A percentile compares a stretch with the other conserved stretches of the same genome.
phyloP scores from a whole-genome alignment of 2,113 vertebrate genomes.

The Phaetusa simplex region DNA sequence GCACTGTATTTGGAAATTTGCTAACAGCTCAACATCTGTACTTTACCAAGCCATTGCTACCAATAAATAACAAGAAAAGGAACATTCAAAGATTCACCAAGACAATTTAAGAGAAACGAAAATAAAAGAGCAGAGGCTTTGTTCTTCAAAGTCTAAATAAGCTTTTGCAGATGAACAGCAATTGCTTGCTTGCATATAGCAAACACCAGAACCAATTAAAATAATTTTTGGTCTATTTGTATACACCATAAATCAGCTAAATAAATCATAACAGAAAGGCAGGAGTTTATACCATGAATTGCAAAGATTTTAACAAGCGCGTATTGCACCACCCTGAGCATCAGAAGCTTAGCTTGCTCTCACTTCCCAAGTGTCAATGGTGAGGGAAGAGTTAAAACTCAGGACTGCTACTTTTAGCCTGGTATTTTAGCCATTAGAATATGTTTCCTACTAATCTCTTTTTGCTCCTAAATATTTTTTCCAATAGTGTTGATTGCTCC shows the following conservation, averaged over 20 bases:
- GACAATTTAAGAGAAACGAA: not conserved
- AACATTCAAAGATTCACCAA: not conserved
- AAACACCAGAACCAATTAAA: not conserved
- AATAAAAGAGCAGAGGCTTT: not conserved
- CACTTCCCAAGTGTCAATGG: not conserved
- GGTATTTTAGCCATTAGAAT: not conserved
- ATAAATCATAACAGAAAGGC: not conserved
- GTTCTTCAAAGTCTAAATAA: not conserved
- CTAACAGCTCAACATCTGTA: not conserved
- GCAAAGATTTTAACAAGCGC: not conserved
- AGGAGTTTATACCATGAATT: not conserved
- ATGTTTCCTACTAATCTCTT: not conserved
- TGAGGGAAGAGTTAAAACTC: not conserved
- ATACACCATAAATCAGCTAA: not conserved
- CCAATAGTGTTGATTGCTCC: constrained; percentile 32
- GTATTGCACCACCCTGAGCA: not conserved
- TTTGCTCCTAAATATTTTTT: constrained; percentile 35
- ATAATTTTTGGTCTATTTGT: not conserved
- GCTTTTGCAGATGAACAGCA: not conserved
- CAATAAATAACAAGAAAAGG: not conserved
- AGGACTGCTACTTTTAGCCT: not conserved
- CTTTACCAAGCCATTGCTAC: not conserved
- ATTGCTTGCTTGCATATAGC: not conserved
- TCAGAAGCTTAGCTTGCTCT: not conserved
- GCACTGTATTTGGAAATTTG: not conserved